Evolutionary conservation across 1,140 invertebrate genomes (phyloP), one percentile per base, ranked within the genome.

Genomic region (Sipha flava): DNA sequence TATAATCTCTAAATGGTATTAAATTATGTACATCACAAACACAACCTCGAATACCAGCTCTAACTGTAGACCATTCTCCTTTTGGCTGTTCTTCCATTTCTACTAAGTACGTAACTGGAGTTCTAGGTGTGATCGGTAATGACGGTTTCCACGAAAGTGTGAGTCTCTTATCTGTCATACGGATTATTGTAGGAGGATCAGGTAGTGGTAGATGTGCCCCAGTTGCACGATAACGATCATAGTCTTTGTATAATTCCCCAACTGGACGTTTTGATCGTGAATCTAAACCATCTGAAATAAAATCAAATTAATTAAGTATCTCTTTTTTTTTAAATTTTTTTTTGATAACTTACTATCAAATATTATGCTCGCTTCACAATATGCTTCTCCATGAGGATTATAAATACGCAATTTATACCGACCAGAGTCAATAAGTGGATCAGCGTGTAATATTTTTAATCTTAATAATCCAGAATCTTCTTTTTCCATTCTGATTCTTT

Each of bases 61-160:
- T 89, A 0, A 92, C 90, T 0, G 92, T 93, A 82, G 93, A 92
- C 95, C 95, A 94, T 83, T 96, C 93, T 62, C 95, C 92, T 84
- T 94, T 90, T 21, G 95, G 94, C 72, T 93, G 87, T 83, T 95
- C 93, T 83, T 91, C 92, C 92, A 96, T 97, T 88, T 99, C 96
- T 57, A 99, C 90, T 84, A 93, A 90, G 83, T 98, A 99, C 5
- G 95, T 97, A 26, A 96, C 94, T 0, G 95, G 95, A 81, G 91
- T 88, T 52, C 92, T 87, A 0, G 93, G 92, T 37, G 90, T 90
- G 80, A 91, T 88, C 0, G 94, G 92, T 34, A 96, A 91, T 5
- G 94, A 95, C 3, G 96, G 95, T 82, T 92, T 93, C 96, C 96
- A 98, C 0, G 93, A 94, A 10, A 98, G 86, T 0, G 94, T 94